Evolutionary conservation across 2,888 invertebrate genomes (phyloP).

Genomic region (Muschampia plurimacula): DNA sequence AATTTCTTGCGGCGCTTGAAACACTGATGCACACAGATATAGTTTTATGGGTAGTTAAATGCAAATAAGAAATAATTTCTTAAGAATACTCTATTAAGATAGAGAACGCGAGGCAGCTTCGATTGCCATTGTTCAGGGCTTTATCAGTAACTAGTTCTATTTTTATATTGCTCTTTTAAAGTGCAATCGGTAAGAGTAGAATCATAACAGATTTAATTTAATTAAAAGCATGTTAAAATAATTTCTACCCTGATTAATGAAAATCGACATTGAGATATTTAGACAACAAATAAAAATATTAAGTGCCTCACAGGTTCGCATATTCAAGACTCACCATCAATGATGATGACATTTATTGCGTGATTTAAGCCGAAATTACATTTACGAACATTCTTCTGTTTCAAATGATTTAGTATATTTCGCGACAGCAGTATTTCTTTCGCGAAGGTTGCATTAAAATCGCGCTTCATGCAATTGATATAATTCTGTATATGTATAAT

Average conservation of each 20-base stretch:
- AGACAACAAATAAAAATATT: background rate
- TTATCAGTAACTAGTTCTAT: background rate
- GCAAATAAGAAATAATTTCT: background rate
- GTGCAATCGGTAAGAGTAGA: background rate
- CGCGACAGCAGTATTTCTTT: background rate
- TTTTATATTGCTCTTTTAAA: background rate
- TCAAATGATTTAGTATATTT: background rate
- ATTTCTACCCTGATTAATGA: background rate
- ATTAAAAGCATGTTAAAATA: background rate
- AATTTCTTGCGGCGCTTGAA: background rate
- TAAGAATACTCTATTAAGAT: background rate
- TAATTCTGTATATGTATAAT: background rate
- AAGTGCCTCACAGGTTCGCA: background rate
- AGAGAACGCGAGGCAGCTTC: background rate
- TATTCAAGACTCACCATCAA: background rate
- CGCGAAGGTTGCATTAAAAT: background rate
- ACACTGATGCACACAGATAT: background rate
- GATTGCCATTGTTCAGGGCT: constrained; percentile 4
- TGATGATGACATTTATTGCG: background rate
- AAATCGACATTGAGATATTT: background rate
- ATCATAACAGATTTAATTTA: background rate
- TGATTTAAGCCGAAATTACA: background rate
- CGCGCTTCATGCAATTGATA: background rate
- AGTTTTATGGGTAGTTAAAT: background rate
- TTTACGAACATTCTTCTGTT: too few relatives aligned